Evolutionary conservation across 64 coral and sea anemone genomes (phyloP), one percentile per base, ranked within the genome.

Genomic region (Pocillopora verrucosa): DNA sequence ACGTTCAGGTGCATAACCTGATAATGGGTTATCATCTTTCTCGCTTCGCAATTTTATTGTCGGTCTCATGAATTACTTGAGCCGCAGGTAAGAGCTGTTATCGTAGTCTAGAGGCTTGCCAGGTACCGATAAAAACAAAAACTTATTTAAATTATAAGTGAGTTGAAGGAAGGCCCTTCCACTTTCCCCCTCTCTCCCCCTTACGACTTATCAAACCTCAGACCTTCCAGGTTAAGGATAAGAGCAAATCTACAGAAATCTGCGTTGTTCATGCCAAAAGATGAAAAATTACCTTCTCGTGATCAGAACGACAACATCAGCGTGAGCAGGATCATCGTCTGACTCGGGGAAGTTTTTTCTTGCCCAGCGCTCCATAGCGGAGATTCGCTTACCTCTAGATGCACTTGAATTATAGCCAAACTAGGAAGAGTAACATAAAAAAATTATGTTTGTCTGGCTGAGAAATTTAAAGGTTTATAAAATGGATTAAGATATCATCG

Each of bases 251-350:
- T 51, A 63, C 11, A 13, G 16, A 15, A 15, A 7, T 15, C 2
- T 63, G 16, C 13, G 13, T 63, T 7, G 13, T 63, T 63, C 61
- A 63, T 5, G 11, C 34, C 36, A 11, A 36, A 35, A 14, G 16
- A 36, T 75, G 73, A 15, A 0, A 25, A 70, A 1, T 25, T 20
- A 83, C 80, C 80, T 45, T 65, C 59, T 92, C 9, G 91, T 81
- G 37, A 83, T 75, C 4, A 90, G 67, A n/a, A 82, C 68, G 20
- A 83, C 65, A 3, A 59, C 78, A 83, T 90, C 89, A 69, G 89
- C 64, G 15, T 90, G 89, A 34, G 16, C 41, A 45, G 79, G 89
- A 5, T 73, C 80, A 5, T 74, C 37, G 73, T 90, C 80, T 24
- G 72, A 72, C 35, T 72, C 34, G 17, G 79, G 78, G 82, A 90